A percentile compares a stretch with the other conserved stretches of the same genome.
Evolutionary conservation across 1,140 invertebrate genomes (phyloP).

Genomic region (Cyrtorhinus lividipennis): DNA sequence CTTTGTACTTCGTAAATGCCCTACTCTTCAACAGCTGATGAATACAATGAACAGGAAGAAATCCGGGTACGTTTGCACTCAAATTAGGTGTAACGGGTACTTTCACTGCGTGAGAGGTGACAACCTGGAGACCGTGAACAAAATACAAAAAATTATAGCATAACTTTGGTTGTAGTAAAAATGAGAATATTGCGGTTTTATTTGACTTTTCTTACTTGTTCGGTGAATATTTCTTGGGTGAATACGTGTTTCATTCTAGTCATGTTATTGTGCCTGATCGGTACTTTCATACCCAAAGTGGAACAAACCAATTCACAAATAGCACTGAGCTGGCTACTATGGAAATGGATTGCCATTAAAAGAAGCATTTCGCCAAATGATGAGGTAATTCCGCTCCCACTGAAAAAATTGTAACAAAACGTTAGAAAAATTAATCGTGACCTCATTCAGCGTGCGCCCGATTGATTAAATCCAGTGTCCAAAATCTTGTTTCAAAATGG

Average conservation of each 20-base stretch:
- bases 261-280: constrained; percentile 78
- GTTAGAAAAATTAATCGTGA: too few relatives aligned
- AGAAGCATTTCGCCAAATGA: constrained; percentile 94
- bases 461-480: neutral
- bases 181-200: neutral
- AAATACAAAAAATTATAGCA: too few relatives aligned
- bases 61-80: constrained; percentile 77
- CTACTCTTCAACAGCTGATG: constrained; percentile 88
- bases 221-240: constrained; percentile 93
- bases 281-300: constrained; percentile 89
- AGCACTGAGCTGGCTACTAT: constrained; percentile 80
- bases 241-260: constrained; percentile 88
- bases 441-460: too few relatives aligned
- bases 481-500: neutral
- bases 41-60: constrained; percentile 93
- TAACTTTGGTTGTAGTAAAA: too few relatives aligned
- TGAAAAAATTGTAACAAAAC: constrained; percentile 28
- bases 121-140: constrained; percentile 50
- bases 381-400: constrained; percentile 57
- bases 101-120: constrained; percentile 87
- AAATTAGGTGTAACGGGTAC: constrained; percentile 84
- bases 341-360: constrained; percentile 92
- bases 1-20: constrained; percentile 88
- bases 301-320: constrained; percentile 87
- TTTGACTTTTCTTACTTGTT: constrained; percentile 48